Evolutionary conservation across 2,797 vertebrate genomes (phyloP).

Genomic region (Champsocephalus gunnari): DNA sequence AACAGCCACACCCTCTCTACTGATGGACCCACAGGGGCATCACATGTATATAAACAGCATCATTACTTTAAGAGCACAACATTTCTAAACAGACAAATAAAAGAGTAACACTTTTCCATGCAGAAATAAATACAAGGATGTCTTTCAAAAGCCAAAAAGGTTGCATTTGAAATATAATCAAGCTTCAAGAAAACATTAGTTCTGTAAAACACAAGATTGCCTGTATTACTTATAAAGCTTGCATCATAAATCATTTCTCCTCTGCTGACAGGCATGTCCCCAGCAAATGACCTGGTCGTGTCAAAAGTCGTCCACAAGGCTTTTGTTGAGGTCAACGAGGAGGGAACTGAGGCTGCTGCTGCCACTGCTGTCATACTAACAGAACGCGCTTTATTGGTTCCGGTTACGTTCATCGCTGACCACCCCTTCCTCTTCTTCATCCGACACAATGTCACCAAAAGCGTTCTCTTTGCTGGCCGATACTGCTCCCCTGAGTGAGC

Average conservation of each 20-base stretch:
- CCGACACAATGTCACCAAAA: conserved; percentile 40
- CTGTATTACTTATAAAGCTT: not conserved
- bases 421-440: conserved; percentile 67
- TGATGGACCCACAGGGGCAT: no score
- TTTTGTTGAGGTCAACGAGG: conserved; percentile 85
- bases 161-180: no score
- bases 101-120: no score
- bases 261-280: conserved; percentile 80
- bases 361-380: not conserved
- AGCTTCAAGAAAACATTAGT: not conserved
- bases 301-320: conserved; percentile 90
- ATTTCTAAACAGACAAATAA: no score
- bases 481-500: conserved; percentile 48
- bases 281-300: conserved; percentile 74
- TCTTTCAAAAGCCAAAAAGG: not conserved
- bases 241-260: not conserved
- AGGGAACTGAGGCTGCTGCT: conserved; percentile 50
- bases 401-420: conserved; percentile 29
- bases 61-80: no score
- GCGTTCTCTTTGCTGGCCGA: conserved; percentile 55
- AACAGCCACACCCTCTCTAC: no score
- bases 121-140: no score
- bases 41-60: no score
- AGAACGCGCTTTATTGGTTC: rapidly evolving
- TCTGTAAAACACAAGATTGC: no score